Conservation (phyloP, 2,888 invertebrate species). For the Epsilonema sp. region DNA sequence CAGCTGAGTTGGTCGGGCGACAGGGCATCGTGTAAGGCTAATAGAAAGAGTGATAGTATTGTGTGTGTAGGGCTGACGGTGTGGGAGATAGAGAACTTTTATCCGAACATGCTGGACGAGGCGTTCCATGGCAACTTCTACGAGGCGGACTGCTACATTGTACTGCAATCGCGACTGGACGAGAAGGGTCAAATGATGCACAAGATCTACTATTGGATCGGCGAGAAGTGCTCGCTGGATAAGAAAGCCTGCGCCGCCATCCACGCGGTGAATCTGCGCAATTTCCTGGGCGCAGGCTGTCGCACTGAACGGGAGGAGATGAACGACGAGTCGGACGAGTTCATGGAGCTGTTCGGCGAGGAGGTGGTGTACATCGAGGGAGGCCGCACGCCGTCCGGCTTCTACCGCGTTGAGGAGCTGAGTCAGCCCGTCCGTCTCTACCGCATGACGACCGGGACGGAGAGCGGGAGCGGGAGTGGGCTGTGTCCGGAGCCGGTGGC, state of each 20-base stretch:
- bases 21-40: background rate
- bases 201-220: constrained; percentile 99
- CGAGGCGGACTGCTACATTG: constrained; percentile 90
- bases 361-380: constrained; percentile 88
- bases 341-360: constrained; percentile 67
- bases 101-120: constrained; percentile 64
- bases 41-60: too few species aligned
- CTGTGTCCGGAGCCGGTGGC: constrained; percentile 38
- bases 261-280: constrained; percentile 91
- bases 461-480: constrained; percentile 16
- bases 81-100: constrained; percentile 98
- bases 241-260: constrained; percentile 90
- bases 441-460: constrained; percentile 21
- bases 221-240: constrained; percentile 58
- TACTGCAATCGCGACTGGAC: constrained; percentile 63
- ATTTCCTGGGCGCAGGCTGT: constrained; percentile 66
- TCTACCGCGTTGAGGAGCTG: constrained; percentile 58
- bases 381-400: constrained; percentile 86
- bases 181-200: constrained; percentile 54
- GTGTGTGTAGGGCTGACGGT: constrained; percentile 60
- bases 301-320: constrained; percentile 86
- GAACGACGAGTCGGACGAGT: constrained; percentile 85
- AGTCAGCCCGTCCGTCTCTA: constrained; percentile 14
- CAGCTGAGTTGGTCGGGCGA: background rate
- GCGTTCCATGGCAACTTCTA: constrained; percentile 92